These are phyloP conservation scores for Proales similis DNA, from an alignment of 1,140 invertebrate genomes.

Conservation along the genomic window DNA sequence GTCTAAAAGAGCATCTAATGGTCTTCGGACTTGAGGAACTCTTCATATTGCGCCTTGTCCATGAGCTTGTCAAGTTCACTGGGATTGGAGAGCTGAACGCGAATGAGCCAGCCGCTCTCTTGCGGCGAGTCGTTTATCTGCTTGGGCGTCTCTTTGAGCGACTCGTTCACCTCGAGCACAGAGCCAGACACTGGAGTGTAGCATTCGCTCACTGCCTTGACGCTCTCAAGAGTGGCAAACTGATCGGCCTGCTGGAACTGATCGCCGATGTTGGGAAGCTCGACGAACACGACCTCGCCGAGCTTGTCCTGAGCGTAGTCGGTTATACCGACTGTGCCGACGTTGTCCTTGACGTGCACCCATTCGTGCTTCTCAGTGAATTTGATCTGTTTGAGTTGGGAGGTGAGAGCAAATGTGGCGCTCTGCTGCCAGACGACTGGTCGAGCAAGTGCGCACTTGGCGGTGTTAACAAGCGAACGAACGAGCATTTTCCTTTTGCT, in stretches of 20 bases:
- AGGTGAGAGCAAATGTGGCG: too few relatives aligned
- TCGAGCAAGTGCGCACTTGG: too few relatives aligned
- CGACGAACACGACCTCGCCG: conserved; percentile 35
- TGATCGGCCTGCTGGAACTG: conserved; percentile 16
- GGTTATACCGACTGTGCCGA: conserved; percentile 22
- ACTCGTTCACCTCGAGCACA: conserved; percentile 22
- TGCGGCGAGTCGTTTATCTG: conserved; percentile 4
- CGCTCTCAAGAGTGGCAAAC: conserved; percentile 37
- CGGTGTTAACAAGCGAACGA: too few relatives aligned
- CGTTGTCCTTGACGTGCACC: conserved; percentile 7
- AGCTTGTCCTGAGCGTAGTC: conserved; percentile 37
- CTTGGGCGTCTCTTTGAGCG: conserved; percentile 12
- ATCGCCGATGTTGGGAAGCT: conserved; percentile 24
- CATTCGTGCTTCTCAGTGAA: conserved; percentile 38
- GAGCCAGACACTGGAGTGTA: conserved; percentile 13
- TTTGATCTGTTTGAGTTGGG: too few relatives aligned
- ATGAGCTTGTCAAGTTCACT: conserved; percentile 3
- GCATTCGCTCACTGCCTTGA: conserved; percentile 36
- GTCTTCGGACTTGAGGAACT: conserved; percentile 35
- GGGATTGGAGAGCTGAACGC: background rate
- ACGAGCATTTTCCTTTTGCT: too few relatives aligned
- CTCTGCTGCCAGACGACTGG: too few relatives aligned
- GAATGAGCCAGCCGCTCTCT: conserved; percentile 21
- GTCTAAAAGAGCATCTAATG: background rate
- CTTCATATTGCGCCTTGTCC: conserved; percentile 37